Evolutionary conservation across 2,113 vertebrate species (phyloP), one percentile per base, ranked within the genome.

Genomic region (Nibea coibor): DNA sequence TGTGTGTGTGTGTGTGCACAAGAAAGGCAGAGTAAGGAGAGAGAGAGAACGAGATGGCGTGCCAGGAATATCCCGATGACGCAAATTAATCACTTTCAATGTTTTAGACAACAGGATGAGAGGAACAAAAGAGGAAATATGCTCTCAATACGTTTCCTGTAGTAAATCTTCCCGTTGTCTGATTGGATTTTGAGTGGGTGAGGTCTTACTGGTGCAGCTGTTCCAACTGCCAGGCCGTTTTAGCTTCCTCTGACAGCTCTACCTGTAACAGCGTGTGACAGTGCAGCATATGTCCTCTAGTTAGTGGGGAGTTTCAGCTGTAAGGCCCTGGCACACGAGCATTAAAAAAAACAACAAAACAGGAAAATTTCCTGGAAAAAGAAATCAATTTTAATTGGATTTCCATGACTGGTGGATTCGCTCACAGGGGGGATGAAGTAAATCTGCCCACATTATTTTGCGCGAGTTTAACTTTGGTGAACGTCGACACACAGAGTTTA

Each of bases 161-260:
- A 17, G 67, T 82, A 87, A 87, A 86, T 84, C 65, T 72, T 63
- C 47, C 78, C 31, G 56, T 85, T 78, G 54, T 82, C 12, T 31
- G 45, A 75, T 77, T 69, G 68, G 66, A 66, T 74, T 84, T 70
- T 62, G 75, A 81, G 71, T 83, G 80, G 81, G 56, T 22, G 69
- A 82, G 59, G 79, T 81, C 78, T 84, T 77, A 89, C 89, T 53
- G 19, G 48, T 42, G 80, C 88, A 89, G 81, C 84, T 88, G 87
- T 70, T 86, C 74, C 70, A 93, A 93, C 86, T 50, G 88, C 66
- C 75, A 54, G 28, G 51, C 22, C 24, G 7, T 61, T 81, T 88
- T 66, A 78, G 64, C 64, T 88, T 78, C 66, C 66, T 39, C 22
- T 61, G 28, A 72, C 47, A 54, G 54, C 26, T 42, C 64, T 71